Evolutionary conservation across 2,113 vertebrate species (phyloP).

Genomic region (Coryphaenoides rupestris): DNA sequence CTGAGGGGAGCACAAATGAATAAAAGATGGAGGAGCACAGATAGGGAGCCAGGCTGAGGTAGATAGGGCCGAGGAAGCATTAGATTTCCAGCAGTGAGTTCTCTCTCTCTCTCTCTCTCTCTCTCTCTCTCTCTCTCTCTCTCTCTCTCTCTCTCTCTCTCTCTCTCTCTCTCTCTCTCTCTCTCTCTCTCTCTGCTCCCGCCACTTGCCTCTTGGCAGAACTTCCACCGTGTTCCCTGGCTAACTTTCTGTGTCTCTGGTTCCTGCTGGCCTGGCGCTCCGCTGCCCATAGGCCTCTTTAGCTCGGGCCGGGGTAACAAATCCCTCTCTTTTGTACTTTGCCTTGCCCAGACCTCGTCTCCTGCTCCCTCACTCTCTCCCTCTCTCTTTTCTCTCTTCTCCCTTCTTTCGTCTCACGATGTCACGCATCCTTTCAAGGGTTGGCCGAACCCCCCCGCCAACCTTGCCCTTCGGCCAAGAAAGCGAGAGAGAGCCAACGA

Average conservation of each 20-base stretch:
- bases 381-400: conserved; percentile 1
- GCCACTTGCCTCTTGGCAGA: conserved; percentile 49
- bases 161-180: not conserved
- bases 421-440: not conserved
- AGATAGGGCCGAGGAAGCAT: too few relatives aligned
- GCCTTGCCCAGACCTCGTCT: conserved; percentile 23
- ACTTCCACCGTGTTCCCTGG: conserved; percentile 18
- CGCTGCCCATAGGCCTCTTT: conserved; percentile 34
- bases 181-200: conserved; percentile 45
- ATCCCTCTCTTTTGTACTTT: conserved; percentile 39
- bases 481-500: conserved; percentile 8
- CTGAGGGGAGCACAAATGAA: too few relatives aligned
- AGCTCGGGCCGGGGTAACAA: conserved; percentile 35
- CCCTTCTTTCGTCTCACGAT: conserved; percentile 18
- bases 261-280: conserved; percentile 31
- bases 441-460: not conserved
- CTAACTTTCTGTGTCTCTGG: not conserved
- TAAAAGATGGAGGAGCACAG: too few relatives aligned
- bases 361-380: not conserved
- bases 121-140: conserved; percentile 36
- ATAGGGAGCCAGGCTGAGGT: too few relatives aligned
- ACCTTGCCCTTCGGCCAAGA: not conserved
- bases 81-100: too few relatives aligned
- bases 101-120: not conserved
- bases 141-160: not conserved